Conservation (phyloP, 2,888 invertebrate genomes). For the Tipula unca region DNA sequence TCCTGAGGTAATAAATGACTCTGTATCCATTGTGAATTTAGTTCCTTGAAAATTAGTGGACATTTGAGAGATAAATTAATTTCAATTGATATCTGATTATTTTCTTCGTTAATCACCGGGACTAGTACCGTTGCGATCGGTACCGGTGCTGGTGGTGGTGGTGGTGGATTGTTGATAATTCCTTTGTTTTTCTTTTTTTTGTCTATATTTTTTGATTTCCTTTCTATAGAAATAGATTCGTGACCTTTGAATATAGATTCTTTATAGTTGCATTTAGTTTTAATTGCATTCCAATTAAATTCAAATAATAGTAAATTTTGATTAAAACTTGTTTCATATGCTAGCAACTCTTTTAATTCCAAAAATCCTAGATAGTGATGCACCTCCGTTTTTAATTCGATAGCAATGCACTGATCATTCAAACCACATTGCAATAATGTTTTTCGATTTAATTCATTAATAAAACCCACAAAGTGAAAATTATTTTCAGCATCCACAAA, state of each 20-base stretch:
- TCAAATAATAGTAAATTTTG: neutral
- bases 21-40: neutral
- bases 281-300: neutral
- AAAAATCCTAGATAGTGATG: neutral
- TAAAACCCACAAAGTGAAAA: neutral
- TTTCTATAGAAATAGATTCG: neutral
- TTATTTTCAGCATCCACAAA: neutral
- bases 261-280: neutral
- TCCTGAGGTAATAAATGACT: neutral
- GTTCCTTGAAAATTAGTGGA: neutral
- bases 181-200: neutral
- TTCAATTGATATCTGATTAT: neutral
- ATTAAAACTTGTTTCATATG: neutral
- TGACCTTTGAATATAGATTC: neutral
- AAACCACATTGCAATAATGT: neutral
- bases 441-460: neutral
- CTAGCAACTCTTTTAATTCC: neutral
- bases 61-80: neutral
- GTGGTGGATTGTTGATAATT: neutral
- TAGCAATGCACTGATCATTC: neutral
- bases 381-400: neutral
- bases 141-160: neutral
- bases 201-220: neutral
- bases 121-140: neutral
- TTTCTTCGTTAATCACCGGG: neutral